phyloP scores from a whole-genome alignment of 92 coral and sea anemone species.

The Anthopleura xanthogrammica region DNA sequence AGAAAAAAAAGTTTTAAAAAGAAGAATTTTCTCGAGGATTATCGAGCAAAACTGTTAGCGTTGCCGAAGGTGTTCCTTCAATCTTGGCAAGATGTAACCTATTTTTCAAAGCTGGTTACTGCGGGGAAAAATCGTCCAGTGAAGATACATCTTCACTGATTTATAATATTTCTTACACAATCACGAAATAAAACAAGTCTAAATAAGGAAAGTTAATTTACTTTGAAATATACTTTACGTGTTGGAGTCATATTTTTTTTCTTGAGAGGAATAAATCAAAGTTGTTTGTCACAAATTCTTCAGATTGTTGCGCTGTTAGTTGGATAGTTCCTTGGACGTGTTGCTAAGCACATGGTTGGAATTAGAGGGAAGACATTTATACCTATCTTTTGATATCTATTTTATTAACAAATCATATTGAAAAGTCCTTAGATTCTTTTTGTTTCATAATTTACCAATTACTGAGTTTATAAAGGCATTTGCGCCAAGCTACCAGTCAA shows the following conservation, averaged over 20 bases:
- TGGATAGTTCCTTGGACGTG: not conserved
- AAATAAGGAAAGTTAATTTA: not conserved
- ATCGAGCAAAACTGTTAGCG: not conserved
- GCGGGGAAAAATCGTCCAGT: not conserved
- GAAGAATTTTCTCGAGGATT: not conserved
- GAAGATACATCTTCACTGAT: not conserved
- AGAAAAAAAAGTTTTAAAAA: not conserved
- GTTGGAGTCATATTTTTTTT: not conserved
- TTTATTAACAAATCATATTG: not conserved
- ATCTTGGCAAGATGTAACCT: too few relatives aligned
- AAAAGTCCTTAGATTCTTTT: not conserved
- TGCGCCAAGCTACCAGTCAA: too few relatives aligned
- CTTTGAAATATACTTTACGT: not conserved
- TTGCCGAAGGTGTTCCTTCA: not conserved
- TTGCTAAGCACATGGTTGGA: conserved; percentile 8
- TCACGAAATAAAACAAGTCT: not conserved
- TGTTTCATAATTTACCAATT: not conserved
- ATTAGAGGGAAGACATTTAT: not conserved
- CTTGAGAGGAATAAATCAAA: not conserved
- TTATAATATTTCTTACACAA: not conserved
- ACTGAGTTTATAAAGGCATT: too few relatives aligned
- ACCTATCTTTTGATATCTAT: not conserved
- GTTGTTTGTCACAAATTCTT: conserved; percentile 17
- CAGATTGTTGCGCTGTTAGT: not conserved
- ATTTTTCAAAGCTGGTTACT: too few relatives aligned